A percentile compares a stretch with the other conserved stretches of the same genome.
These are phyloP conservation scores for Mormoops blainvillei DNA, from an alignment of 2,113 vertebrate genomes.

Conservation along the genomic window DNA sequence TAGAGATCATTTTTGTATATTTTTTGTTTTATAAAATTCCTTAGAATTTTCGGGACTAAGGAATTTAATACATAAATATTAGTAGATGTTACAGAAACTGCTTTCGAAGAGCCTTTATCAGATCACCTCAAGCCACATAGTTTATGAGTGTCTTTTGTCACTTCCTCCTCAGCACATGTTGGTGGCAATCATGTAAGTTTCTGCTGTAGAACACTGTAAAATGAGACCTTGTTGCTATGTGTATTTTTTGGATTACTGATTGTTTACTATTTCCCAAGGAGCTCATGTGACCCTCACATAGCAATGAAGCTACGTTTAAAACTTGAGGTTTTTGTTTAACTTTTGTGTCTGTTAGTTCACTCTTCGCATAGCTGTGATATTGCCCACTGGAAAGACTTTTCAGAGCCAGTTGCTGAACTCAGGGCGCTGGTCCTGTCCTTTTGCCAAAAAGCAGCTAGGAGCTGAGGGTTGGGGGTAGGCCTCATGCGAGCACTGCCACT, in stretches of 20 bases:
- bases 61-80: neutral
- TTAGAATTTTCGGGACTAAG: neutral
- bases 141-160: neutral
- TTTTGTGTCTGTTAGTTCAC: neutral
- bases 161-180: neutral
- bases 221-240: neutral
- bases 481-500: neutral
- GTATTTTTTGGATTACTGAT: neutral
- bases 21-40: neutral
- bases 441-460: neutral
- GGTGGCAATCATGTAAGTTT: neutral
- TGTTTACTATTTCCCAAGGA: neutral
- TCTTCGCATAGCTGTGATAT: too few species aligned
- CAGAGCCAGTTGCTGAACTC: neutral
- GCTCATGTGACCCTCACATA: neutral
- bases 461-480: rapidly evolving
- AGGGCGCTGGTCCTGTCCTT: neutral
- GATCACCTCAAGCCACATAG: neutral
- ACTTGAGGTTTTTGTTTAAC: neutral
- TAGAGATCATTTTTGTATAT: neutral
- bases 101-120: neutral
- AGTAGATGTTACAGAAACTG: neutral
- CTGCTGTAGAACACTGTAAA: neutral
- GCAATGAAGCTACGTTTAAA: neutral
- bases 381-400: neutral